Evolutionary conservation across 2,797 vertebrate genomes (phyloP).

Genomic region (Falco naumanni): DNA sequence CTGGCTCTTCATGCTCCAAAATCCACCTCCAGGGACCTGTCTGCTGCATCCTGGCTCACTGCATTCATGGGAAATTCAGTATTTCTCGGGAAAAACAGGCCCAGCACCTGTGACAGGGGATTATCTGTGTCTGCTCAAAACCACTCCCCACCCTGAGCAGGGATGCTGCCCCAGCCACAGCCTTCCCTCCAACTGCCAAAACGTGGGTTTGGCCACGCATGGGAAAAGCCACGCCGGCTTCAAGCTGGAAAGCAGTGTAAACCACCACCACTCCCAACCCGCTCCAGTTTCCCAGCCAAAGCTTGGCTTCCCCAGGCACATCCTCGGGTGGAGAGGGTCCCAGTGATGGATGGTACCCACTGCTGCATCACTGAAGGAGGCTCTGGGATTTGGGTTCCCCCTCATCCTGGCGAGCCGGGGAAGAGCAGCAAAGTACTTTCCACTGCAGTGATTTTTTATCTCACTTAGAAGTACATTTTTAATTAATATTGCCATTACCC

Average conservation of each 20-base stretch:
- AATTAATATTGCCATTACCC: not conserved
- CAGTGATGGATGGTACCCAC: not conserved
- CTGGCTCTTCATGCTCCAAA: not conserved
- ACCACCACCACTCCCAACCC: not conserved
- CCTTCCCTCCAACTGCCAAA: not conserved
- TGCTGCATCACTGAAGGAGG: not conserved
- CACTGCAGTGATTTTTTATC: not conserved
- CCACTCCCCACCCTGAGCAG: not conserved
- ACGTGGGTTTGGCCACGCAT: rapidly evolving
- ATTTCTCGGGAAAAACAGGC: not conserved
- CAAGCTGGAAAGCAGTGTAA: not conserved
- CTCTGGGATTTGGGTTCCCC: not conserved
- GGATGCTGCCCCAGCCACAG: rapidly evolving
- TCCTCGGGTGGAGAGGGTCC: not conserved
- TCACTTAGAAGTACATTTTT: not conserved
- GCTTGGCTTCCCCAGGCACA: not conserved
- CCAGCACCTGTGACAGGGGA: too few species aligned
- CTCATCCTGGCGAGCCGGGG: not conserved
- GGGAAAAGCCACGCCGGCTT: not conserved
- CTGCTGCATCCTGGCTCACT: rapidly evolving
- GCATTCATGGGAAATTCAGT: rapidly evolving
- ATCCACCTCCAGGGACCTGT: not conserved
- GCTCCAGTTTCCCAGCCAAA: not conserved
- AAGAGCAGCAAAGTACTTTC: not conserved
- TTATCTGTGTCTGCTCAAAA: not conserved